phyloP scores from a whole-genome alignment of 2,888 invertebrate species.

The Orthonychiurus folsomi region DNA sequence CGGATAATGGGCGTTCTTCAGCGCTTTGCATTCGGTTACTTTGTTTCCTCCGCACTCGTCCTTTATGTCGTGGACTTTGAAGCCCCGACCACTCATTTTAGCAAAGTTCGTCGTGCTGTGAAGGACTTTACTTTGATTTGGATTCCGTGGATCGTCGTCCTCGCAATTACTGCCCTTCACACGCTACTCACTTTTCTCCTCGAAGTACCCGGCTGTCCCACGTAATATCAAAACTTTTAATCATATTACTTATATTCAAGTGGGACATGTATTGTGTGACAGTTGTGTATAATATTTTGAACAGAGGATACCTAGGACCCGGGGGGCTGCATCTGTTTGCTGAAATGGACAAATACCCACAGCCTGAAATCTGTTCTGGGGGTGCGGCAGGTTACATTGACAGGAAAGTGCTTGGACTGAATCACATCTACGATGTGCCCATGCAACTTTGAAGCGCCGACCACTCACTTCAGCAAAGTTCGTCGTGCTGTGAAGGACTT shows the following conservation, averaged over 20 bases:
- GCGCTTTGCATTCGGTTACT: neutral
- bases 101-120: conserved; percentile 8
- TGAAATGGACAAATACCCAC: conserved; percentile 43
- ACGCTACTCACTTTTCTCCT: conserved; percentile 44
- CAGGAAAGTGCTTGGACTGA: conserved; percentile 58
- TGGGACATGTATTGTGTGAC: no score
- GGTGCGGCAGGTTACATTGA: conserved; percentile 85
- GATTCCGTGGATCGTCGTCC: conserved; percentile 21
- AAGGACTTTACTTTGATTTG: conserved; percentile 35
- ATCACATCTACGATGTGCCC: conserved; percentile 69
- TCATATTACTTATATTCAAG: no score
- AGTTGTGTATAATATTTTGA: no score
- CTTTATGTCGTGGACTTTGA: neutral
- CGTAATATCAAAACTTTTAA: no score
- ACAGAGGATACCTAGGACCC: conserved; percentile 83
- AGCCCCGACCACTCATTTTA: neutral
- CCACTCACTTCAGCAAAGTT: neutral
- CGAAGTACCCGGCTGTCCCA: conserved; percentile 46
- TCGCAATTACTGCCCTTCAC: conserved; percentile 11
- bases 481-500: conserved; percentile 33
- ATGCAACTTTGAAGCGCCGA: neutral
- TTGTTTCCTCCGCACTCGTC: neutral
- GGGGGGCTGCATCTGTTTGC: conserved; percentile 62
- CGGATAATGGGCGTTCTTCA: neutral
- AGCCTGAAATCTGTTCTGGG: conserved; percentile 63